phyloP scores from a whole-genome alignment of 2,888 invertebrate species.

The Lasius fuliginosus region DNA sequence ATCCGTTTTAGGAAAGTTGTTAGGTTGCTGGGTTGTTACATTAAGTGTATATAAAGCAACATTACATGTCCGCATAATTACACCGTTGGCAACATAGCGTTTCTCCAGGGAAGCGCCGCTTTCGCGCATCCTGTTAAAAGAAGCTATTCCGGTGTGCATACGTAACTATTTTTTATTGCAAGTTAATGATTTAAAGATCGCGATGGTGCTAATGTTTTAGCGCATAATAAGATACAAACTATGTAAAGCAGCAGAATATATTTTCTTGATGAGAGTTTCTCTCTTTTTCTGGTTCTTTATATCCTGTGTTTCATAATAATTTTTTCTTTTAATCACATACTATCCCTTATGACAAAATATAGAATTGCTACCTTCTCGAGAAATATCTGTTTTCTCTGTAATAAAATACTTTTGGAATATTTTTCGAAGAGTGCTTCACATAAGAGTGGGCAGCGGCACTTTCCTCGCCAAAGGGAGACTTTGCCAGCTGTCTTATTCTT shows the following conservation, averaged over 20 bases:
- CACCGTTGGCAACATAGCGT: slow-evolving; percentile 15
- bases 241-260: neutral
- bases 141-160: slow-evolving; percentile 2
- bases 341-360: neutral
- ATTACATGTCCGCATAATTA: slow-evolving; percentile 40
- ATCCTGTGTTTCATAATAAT: neutral
- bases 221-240: neutral
- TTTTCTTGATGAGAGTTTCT: slow-evolving; percentile 2
- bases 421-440: slow-evolving; percentile 26
- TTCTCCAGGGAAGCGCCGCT: slow-evolving; percentile 36
- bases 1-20: slow-evolving; percentile 42
- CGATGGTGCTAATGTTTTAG: slow-evolving; percentile 20
- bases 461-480: slow-evolving; percentile 38
- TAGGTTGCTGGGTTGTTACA: slow-evolving; percentile 26
- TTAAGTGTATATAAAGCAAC: slow-evolving; percentile 33
- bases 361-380: neutral
- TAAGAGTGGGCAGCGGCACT: slow-evolving; percentile 15
- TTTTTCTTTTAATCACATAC: neutral
- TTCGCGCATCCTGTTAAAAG: slow-evolving; percentile 44
- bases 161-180: slow-evolving; percentile 29
- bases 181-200: slow-evolving; percentile 22
- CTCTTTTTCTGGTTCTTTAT: neutral
- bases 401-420: slow-evolving; percentile 20
- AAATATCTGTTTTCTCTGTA: neutral
- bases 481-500: slow-evolving; percentile 45